These are phyloP conservation scores for Hyalella azteca DNA, from an alignment of 2,888 invertebrate genomes.

Conservation along the genomic window DNA sequence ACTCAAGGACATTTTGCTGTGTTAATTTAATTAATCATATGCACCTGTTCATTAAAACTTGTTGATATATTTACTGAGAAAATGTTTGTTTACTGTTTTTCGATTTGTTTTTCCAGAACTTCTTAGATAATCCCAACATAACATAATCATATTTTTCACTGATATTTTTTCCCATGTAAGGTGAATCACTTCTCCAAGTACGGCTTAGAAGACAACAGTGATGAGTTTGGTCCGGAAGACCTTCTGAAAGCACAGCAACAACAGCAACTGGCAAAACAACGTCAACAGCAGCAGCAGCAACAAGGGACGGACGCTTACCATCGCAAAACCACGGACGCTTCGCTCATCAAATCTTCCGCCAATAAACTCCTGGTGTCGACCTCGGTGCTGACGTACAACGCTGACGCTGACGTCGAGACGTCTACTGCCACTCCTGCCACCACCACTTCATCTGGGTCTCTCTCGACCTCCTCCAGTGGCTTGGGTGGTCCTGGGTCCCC, in stretches of 20 bases:
- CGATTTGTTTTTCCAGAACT: too few relatives aligned
- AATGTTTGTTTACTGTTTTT: too few relatives aligned
- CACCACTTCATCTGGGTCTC: conserved; percentile 1
- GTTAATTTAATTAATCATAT: too few relatives aligned
- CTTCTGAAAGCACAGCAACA: conserved; percentile 41
- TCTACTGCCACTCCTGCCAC: background rate
- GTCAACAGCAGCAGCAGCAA: background rate
- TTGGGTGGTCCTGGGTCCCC: background rate
- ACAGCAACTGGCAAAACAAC: conserved; percentile 47
- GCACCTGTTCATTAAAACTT: too few relatives aligned
- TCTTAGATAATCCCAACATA: too few relatives aligned
- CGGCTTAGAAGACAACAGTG: conserved; percentile 85
- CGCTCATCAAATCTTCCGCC: conserved; percentile 9
- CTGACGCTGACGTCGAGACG: background rate
- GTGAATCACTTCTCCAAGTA: conserved; percentile 96
- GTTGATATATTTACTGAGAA: too few relatives aligned
- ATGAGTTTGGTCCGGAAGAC: conserved; percentile 67
- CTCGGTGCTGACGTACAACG: background rate
- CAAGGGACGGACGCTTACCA: background rate
- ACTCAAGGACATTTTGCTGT: too few relatives aligned
- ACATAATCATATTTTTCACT: too few relatives aligned
- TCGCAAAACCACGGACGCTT: conserved; percentile 26
- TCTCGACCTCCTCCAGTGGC: conserved; percentile 16
- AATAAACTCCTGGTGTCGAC: background rate
- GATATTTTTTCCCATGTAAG: conserved; percentile 64